Conservation (phyloP, 64 coral and sea anemone genomes). For the Anthopleura sola region DNA sequence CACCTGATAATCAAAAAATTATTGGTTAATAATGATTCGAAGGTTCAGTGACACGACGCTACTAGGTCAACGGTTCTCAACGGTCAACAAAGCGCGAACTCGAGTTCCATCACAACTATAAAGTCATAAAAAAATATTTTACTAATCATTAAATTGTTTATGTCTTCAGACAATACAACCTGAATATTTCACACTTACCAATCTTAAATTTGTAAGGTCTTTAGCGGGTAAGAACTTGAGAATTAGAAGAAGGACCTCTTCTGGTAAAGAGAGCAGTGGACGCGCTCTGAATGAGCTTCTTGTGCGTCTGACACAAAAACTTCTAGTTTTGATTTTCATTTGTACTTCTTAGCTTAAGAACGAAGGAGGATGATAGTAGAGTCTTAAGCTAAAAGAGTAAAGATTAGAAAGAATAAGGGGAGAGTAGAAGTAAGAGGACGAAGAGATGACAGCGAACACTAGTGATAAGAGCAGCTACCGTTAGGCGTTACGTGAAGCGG, state of each 20-base stretch:
- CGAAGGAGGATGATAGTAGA: background rate
- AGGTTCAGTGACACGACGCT: constrained; percentile 27
- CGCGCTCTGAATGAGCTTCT: constrained; percentile 22
- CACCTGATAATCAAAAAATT: constrained; percentile 58
- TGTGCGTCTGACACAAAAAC: constrained; percentile 30
- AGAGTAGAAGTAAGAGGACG: too few relatives aligned
- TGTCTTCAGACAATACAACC: background rate
- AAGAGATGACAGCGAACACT: background rate
- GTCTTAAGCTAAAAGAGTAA: background rate
- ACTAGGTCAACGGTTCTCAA: constrained; percentile 14
- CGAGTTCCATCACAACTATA: background rate
- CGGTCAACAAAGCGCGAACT: constrained; percentile 22
- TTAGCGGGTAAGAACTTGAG: constrained; percentile 66
- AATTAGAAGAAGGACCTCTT: constrained; percentile 78
- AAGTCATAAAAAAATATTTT: background rate
- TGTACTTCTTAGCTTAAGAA: constrained; percentile 5
- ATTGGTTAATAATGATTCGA: background rate
- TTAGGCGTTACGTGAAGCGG: constrained; percentile 41
- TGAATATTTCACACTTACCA: constrained; percentile 49
- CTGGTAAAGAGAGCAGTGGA: constrained; percentile 54
- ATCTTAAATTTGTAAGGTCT: constrained; percentile 65
- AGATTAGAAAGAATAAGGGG: background rate
- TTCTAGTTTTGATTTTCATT: constrained; percentile 54
- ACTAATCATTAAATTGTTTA: background rate
- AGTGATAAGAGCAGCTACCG: constrained; percentile 19